A percentile compares a stretch with the other conserved stretches of the same genome.
Conservation (phyloP, 2,113 vertebrate species). For the Forbesichthys agassizii region DNA sequence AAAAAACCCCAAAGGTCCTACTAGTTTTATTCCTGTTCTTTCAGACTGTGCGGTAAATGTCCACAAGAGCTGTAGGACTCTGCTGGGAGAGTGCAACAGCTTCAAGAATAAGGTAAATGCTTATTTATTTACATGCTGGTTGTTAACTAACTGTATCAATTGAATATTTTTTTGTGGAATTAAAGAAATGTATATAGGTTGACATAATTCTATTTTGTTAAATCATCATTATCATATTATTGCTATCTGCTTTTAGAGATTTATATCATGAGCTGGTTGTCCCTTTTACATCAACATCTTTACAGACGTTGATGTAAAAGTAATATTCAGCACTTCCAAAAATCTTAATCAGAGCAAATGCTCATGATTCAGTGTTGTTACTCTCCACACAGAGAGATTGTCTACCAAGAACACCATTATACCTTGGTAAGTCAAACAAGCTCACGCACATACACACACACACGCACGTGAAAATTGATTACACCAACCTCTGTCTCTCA, state of each 20-base stretch:
- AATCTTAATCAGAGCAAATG: constrained; percentile 2
- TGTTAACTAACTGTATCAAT: too few relatives aligned
- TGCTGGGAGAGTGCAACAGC: constrained; percentile 86
- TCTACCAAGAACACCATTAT: constrained; percentile 32
- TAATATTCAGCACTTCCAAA: background rate
- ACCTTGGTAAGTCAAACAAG: constrained; percentile 49
- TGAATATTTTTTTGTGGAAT: too few relatives aligned
- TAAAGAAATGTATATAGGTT: too few relatives aligned
- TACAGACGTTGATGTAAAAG: too few relatives aligned
- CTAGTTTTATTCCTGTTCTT: constrained; percentile 41
- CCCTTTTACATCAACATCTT: too few relatives aligned
- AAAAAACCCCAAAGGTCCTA: background rate
- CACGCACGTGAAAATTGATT: background rate
- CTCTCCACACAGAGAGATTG: constrained; percentile 67
- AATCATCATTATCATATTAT: too few relatives aligned
- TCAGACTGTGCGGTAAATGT: constrained; percentile 90
- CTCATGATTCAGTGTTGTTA: constrained; percentile 5
- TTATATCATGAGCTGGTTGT: too few relatives aligned
- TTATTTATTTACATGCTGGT: background rate
- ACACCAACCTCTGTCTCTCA: background rate
- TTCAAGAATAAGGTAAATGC: constrained; percentile 82
- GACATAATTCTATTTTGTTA: too few relatives aligned
- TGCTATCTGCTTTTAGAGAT: too few relatives aligned
- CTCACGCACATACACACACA: constrained; percentile 11
- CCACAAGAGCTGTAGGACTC: constrained; percentile 87